phyloP scores from a whole-genome alignment of 2,113 vertebrate species.

The Prunella himalayana region DNA sequence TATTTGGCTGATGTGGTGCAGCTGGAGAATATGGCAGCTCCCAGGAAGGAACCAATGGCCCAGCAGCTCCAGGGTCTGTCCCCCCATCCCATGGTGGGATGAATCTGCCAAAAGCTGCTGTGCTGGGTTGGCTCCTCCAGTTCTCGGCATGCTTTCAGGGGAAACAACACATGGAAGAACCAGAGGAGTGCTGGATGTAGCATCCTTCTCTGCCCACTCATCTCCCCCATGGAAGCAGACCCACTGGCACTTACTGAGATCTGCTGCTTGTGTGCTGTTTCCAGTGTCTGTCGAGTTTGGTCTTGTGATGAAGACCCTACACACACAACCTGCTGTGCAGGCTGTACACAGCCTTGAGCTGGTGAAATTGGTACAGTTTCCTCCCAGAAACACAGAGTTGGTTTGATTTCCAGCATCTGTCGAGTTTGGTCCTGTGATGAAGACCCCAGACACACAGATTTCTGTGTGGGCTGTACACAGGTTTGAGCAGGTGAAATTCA shows the following conservation, averaged over 20 bases:
- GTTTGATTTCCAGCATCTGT: not conserved
- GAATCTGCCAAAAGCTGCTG: not conserved
- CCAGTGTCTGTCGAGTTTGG: not conserved
- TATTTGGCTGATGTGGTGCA: not conserved
- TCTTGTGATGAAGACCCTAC: not conserved
- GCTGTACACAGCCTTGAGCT: rapidly evolving
- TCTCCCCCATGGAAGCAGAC: not conserved
- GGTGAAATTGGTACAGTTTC: not conserved
- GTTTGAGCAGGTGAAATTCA: not conserved
- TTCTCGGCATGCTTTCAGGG: rapidly evolving
- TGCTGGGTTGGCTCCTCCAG: not conserved
- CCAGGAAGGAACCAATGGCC: not conserved
- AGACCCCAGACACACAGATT: rapidly evolving
- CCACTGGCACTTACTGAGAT: not conserved
- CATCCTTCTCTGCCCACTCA: not conserved
- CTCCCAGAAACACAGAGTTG: rapidly evolving
- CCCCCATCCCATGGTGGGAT: not conserved
- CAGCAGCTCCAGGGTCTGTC: not conserved
- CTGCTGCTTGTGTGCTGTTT: rapidly evolving
- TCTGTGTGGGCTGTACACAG: rapidly evolving
- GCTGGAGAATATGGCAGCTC: not conserved
- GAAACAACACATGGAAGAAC: rapidly evolving
- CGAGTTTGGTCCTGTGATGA: not conserved
- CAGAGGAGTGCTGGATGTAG: rapidly evolving
- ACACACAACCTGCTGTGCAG: rapidly evolving